Evolutionary conservation across 1,140 invertebrate species (phyloP).

Genomic region (Drosophila persimilis): DNA sequence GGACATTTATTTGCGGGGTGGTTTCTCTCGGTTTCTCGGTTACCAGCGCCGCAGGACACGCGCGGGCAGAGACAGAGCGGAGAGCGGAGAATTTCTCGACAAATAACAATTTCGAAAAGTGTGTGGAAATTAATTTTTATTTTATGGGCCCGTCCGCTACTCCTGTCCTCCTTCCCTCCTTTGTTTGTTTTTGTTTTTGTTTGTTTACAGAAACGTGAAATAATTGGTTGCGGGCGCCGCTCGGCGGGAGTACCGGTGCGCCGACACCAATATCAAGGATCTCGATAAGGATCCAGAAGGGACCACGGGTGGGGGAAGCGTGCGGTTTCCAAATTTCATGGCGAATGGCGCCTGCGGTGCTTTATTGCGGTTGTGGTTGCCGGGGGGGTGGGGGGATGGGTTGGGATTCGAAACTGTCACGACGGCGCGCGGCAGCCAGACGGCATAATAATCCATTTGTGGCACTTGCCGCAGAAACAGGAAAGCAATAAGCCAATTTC

Average conservation of each 20-base stretch:
- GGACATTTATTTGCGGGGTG: constrained; percentile 45
- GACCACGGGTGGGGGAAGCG: constrained; percentile 1
- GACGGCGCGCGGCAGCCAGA: not conserved
- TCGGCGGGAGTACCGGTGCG: constrained; percentile 8
- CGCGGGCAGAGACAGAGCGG: constrained; percentile 24
- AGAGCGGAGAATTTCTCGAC: constrained; percentile 59
- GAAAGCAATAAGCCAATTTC: constrained; percentile 19
- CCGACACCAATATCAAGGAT: constrained; percentile 17
- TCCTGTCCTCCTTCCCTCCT: not conserved
- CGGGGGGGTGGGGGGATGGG: not conserved
- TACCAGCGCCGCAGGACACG: constrained; percentile 20
- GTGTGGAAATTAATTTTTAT: constrained; percentile 79
- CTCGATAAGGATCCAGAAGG: constrained; percentile 5
- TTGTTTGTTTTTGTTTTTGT: constrained; percentile 50
- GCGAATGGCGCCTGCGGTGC: constrained; percentile 21
- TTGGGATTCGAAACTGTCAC: not conserved
- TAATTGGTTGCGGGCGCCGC: constrained; percentile 65
- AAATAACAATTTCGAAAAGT: constrained; percentile 66
- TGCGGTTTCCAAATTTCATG: constrained; percentile 24
- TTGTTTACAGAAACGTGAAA: constrained; percentile 74
- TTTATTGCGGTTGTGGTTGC: constrained; percentile 10
- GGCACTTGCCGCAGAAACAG: constrained; percentile 46
- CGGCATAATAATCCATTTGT: constrained; percentile 19
- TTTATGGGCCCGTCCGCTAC: constrained; percentile 42
- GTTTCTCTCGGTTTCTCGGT: constrained; percentile 34